Percentiles rank a stretch among this genome's conserved stretches.
These are phyloP conservation scores for Xenopus borealis DNA, from an alignment of 2,113 vertebrate species.

Conservation along the genomic window DNA sequence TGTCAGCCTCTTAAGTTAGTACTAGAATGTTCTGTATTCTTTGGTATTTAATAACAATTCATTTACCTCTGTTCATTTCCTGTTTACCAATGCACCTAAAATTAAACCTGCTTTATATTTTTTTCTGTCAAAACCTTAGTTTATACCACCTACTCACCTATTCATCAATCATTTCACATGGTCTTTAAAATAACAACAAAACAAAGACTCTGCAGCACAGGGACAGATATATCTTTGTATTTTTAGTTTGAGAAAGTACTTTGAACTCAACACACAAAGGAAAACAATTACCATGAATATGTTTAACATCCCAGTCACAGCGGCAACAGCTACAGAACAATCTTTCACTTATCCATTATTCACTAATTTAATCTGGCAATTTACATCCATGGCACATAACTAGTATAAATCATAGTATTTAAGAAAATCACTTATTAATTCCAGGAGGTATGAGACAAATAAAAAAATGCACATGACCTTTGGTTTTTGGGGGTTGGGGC, in stretches of 20 bases:
- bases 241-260: not conserved
- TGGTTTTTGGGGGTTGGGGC: too few relatives aligned
- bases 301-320: not conserved
- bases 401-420: not conserved
- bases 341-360: not conserved
- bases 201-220: not conserved
- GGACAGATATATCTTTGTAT: too few relatives aligned
- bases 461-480: too few relatives aligned
- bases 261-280: conserved; percentile 5
- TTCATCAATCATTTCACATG: not conserved
- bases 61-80: too few relatives aligned
- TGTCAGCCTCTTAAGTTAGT: too few relatives aligned
- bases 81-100: too few relatives aligned
- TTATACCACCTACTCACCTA: not conserved
- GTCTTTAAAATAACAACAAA: not conserved
- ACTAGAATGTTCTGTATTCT: too few relatives aligned
- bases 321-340: not conserved
- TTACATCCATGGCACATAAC: not conserved
- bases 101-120: too few relatives aligned
- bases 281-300: conserved; percentile 8
- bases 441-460: too few relatives aligned
- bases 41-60: too few relatives aligned
- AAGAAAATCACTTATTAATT: too few relatives aligned
- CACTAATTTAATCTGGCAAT: not conserved
- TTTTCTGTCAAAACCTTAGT: not conserved